These are phyloP conservation scores for Zaprionus gabonicus DNA, from an alignment of 1,140 invertebrate species.

Conservation along the genomic window DNA sequence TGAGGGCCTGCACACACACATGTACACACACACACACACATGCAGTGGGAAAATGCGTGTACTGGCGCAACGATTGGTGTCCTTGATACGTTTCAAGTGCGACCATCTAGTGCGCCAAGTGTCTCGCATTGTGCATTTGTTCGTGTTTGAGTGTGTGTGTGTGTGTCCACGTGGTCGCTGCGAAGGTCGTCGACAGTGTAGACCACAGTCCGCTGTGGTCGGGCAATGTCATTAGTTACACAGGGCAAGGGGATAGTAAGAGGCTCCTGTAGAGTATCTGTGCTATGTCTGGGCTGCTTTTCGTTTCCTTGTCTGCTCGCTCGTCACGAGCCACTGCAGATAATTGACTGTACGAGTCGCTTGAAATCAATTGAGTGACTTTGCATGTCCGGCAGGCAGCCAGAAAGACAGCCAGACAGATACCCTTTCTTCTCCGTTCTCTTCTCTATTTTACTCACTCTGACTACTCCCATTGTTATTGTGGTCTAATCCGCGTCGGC, in stretches of 20 bases:
- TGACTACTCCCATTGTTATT: conserved; percentile 34
- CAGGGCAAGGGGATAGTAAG: not conserved
- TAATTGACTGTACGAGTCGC: conserved; percentile 66
- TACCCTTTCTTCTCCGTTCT: not conserved
- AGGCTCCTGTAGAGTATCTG: not conserved
- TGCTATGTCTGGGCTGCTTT: conserved; percentile 10
- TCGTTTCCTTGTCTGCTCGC: conserved; percentile 26
- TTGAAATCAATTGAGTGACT: conserved; percentile 78
- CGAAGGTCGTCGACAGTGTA: conserved; percentile 54
- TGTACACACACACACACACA: conserved; percentile 9
- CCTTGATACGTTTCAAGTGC: conserved; percentile 81
- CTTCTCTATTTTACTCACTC: conserved; percentile 16
- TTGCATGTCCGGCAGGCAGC: conserved; percentile 58
- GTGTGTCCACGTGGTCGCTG: conserved; percentile 40
- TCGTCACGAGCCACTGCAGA: conserved; percentile 49
- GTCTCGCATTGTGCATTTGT: conserved; percentile 75
- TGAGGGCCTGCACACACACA: conserved; percentile 19
- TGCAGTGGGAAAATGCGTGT: conserved; percentile 47
- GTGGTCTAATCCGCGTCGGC: conserved; percentile 17
- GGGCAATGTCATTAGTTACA: conserved; percentile 62
- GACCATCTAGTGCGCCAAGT: conserved; percentile 71
- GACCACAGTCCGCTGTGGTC: conserved; percentile 32
- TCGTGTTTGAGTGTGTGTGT: not conserved
- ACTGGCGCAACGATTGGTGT: conserved; percentile 71
- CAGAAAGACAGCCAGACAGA: not conserved